Evolutionary conservation across 1,140 invertebrate species (phyloP).

Genomic region (Cydia splendana): DNA sequence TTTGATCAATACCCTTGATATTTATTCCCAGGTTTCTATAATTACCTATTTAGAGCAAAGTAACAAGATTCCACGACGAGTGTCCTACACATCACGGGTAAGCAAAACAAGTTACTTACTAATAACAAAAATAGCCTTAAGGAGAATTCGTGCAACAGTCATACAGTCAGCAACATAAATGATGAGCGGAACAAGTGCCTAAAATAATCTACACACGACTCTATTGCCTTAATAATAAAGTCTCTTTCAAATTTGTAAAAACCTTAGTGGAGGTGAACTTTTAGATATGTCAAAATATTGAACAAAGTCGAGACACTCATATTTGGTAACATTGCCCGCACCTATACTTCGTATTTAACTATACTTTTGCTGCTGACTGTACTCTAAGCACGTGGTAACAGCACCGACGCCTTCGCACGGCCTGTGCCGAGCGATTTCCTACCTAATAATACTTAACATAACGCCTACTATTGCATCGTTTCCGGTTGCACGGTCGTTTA

Average conservation of each 20-base stretch:
- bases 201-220: no score
- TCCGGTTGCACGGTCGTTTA: background rate
- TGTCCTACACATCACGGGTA: no score
- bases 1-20: background rate
- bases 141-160: no score
- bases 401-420: background rate
- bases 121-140: background rate
- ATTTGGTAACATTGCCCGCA: no score
- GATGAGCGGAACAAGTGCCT: no score
- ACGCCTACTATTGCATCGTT: constrained; percentile 10
- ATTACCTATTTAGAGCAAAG: background rate
- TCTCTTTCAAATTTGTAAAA: no score
- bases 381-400: background rate
- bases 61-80: background rate
- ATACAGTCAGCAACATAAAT: no score
- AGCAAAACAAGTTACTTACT: constrained; percentile 2
- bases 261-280: no score
- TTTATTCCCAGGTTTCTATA: background rate
- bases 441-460: constrained; percentile 30
- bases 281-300: no score
- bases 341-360: background rate
- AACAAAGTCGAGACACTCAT: no score
- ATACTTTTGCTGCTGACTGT: background rate
- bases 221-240: no score
- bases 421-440: background rate